These are phyloP conservation scores for Morone saxatilis DNA, from an alignment of 2,113 vertebrate species.

Conservation along the genomic window DNA sequence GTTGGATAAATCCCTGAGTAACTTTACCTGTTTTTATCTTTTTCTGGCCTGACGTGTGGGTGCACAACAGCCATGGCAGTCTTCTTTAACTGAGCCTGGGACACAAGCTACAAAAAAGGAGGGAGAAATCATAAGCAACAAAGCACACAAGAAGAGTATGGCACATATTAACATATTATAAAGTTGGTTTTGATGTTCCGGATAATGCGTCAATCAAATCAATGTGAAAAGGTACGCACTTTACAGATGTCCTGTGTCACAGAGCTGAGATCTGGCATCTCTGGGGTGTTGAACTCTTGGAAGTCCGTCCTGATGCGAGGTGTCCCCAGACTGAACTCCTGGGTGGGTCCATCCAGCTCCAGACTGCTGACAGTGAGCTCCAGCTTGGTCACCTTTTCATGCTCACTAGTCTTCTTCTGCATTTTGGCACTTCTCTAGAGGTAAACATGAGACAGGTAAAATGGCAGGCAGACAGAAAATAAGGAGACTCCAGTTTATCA, in stretches of 20 bases:
- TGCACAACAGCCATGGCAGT: background rate
- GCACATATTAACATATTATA: background rate
- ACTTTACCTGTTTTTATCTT: constrained; percentile 63
- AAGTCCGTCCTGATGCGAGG: constrained; percentile 69
- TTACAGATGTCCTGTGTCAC: constrained; percentile 84
- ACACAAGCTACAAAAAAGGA: constrained; percentile 70
- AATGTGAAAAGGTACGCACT: background rate
- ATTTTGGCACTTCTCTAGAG: constrained; percentile 53
- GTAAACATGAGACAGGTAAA: background rate
- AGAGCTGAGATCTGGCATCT: constrained; percentile 85
- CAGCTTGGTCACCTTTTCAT: background rate
- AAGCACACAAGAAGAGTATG: rapidly evolving
- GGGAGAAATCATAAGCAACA: background rate
- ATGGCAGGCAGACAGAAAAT: background rate
- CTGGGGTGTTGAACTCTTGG: constrained; percentile 76
- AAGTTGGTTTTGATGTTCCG: background rate
- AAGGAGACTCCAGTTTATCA: background rate
- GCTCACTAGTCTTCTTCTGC: background rate
- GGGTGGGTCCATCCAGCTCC: constrained; percentile 68
- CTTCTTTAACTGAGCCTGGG: constrained; percentile 70
- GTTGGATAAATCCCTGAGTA: background rate
- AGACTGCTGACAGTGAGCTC: constrained; percentile 13
- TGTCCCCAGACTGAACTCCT: constrained; percentile 77
- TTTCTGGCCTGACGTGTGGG: constrained; percentile 39
- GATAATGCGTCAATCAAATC: background rate